A percentile compares a stretch with the other conserved stretches of the same genome.
These are phyloP conservation scores for Eupithecia abbreviata DNA, from an alignment of 2,888 invertebrate genomes.

Conservation along the genomic window DNA sequence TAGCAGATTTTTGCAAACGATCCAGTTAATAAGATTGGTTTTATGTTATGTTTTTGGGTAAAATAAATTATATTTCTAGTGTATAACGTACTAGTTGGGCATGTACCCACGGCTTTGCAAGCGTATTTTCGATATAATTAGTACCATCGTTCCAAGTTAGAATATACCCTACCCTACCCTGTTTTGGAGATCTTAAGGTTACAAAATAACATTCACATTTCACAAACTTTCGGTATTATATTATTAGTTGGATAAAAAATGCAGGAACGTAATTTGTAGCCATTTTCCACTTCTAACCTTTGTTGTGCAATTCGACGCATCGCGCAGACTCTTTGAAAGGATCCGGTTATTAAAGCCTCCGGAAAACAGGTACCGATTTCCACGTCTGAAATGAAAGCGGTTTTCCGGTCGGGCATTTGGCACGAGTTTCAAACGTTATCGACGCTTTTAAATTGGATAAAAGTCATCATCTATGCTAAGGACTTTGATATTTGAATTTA, in stretches of 20 bases:
- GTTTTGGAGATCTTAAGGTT: no score
- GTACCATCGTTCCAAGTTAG: no score
- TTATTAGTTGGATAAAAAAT: not conserved
- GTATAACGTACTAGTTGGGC: no score
- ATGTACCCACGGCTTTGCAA: no score
- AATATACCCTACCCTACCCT: no score
- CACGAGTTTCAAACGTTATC: constrained; percentile 9
- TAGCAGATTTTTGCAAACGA: no score
- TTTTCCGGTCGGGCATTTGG: constrained; percentile 24
- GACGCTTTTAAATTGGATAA: constrained; percentile 9
- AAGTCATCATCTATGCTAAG: not conserved
- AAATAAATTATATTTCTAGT: no score
- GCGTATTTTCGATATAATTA: no score
- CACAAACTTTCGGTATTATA: no score
- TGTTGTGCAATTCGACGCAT: constrained; percentile 9
- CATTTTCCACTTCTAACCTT: not conserved
- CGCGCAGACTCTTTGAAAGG: constrained; percentile 18
- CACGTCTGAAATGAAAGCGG: constrained; percentile 31
- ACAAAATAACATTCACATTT: no score
- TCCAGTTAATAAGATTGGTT: no score
- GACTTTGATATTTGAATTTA: not conserved
- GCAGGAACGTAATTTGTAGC: not conserved
- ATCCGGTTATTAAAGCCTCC: constrained; percentile 21
- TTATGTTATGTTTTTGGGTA: no score
- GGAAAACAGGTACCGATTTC: constrained; percentile 32